Percentiles rank a stretch among this genome's conserved stretches.
phyloP scores from a whole-genome alignment of 1,140 invertebrate genomes.

The Euura lappo region DNA sequence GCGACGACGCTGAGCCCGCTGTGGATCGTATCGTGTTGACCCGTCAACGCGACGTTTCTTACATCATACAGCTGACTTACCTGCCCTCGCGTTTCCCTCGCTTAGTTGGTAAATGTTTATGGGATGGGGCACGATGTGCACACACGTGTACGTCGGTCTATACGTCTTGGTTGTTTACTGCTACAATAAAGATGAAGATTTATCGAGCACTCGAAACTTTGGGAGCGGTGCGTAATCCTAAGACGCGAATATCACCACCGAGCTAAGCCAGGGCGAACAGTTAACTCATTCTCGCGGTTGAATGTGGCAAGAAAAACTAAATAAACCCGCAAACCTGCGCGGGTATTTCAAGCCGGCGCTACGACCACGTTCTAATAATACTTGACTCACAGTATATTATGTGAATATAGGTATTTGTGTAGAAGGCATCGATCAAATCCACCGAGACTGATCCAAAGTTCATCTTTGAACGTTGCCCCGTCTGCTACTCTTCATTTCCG shows the following conservation, averaged over 20 bases:
- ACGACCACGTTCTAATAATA: slow-evolving; percentile 3
- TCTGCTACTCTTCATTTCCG: not conserved
- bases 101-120: not conserved
- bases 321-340: not conserved
- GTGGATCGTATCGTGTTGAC: not conserved
- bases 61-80: not conserved
- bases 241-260: not conserved
- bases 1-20: not conserved
- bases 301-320: slow-evolving; percentile 5
- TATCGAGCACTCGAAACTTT: not conserved
- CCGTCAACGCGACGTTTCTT: not conserved
- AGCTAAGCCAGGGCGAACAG: not conserved
- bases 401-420: not conserved
- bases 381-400: not conserved
- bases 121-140: not conserved
- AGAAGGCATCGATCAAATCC: not conserved
- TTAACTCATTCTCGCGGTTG: not conserved
- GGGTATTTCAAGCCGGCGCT: not conserved
- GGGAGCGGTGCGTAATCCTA: not conserved
- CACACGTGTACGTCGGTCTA: not conserved
- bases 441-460: not conserved
- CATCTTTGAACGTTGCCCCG: not conserved
- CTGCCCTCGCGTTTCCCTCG: slow-evolving; percentile 1
- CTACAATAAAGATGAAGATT: not conserved
- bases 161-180: not conserved